Evolutionary conservation across 2,888 invertebrate genomes (phyloP), one percentile per base, ranked within the genome.

Genomic region (Anorthoa munda): DNA sequence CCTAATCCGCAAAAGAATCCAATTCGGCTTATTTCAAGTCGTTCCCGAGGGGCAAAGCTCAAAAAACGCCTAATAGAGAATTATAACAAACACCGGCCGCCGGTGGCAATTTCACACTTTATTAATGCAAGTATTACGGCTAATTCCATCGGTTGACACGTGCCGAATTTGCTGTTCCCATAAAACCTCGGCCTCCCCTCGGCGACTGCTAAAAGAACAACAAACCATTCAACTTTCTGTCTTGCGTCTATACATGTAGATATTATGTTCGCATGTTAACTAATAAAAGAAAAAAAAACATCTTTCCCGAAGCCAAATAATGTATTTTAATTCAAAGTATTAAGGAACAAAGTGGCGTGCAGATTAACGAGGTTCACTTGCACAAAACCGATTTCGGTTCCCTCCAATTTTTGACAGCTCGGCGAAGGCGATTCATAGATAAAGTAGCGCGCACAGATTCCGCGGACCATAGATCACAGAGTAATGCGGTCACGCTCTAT

Each of bases 81-180:
- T 95, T 94, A 95, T 93, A 95, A 94, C 95, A 94, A 95, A 95
- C 94, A 95, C 86, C 84, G 86, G 69, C 90, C 87, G 92, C 88
- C 91, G 94, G 95, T 95, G 92, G 93, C 95, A 96, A 96, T 96
- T 96, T 96, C 96, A 96, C 96, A 96, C 96, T 96, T 96, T 96
- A 96, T 96, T 96, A 96, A 95, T 95, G 94, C 93, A 94, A 95
- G 96, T 95, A 96, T 96, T 96, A 96, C 90, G 89, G 93, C 95
- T 95, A 95, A 96, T 95, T 95, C 95, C 95, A 90, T 92, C 93
- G 93, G 90, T 93, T 91, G 95, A 94, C 96, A 96, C 96, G 96
- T 95, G 96, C 94, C 95, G 93, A 95, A 94, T 95, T 95, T 93
- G 94, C 90, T 92, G 91, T 96, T 96, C 95, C 92, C 95, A 96